These are phyloP conservation scores for Chaenodraco wilsoni DNA, from an alignment of 2,797 vertebrate species.

Conservation along the genomic window DNA sequence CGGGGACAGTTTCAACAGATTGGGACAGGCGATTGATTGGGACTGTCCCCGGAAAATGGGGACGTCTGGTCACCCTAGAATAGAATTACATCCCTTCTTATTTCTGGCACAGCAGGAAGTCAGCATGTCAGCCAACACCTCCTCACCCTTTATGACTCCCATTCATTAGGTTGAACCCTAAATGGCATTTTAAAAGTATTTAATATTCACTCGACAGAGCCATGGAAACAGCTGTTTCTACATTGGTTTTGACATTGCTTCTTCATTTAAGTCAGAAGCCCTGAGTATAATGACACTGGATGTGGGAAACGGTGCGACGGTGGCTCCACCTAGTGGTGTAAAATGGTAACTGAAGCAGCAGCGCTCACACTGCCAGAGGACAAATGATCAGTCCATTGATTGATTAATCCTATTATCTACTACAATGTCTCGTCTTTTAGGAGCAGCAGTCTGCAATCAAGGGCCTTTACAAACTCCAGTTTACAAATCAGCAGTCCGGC, in stretches of 20 bases:
- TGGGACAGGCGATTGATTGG: too few relatives aligned
- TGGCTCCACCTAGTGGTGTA: constrained; percentile 60
- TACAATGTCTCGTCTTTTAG: not conserved
- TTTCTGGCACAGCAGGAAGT: constrained; percentile 23
- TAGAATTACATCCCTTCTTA: not conserved
- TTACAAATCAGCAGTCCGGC: not conserved
- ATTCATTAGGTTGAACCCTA: constrained; percentile 44
- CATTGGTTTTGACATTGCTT: constrained; percentile 1
- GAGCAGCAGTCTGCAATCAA: not conserved
- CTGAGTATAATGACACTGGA: not conserved
- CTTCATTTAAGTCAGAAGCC: constrained; percentile 2
- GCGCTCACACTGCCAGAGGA: not conserved
- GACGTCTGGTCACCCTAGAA: too few relatives aligned
- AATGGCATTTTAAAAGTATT: constrained; percentile 48
- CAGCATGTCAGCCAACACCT: constrained; percentile 17
- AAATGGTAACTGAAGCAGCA: not conserved
- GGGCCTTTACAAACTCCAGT: constrained; percentile 4
- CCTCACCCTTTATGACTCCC: constrained; percentile 16
- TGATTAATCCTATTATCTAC: constrained; percentile 32
- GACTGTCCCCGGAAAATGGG: too few relatives aligned
- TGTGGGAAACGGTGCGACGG: not conserved
- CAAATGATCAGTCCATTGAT: constrained; percentile 13
- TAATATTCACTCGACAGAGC: constrained; percentile 45
- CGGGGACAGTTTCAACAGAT: too few relatives aligned
- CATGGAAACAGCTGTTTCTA: constrained; percentile 68